Conservation (phyloP, 2,113 vertebrate species). For the Blennius ocellaris region DNA sequence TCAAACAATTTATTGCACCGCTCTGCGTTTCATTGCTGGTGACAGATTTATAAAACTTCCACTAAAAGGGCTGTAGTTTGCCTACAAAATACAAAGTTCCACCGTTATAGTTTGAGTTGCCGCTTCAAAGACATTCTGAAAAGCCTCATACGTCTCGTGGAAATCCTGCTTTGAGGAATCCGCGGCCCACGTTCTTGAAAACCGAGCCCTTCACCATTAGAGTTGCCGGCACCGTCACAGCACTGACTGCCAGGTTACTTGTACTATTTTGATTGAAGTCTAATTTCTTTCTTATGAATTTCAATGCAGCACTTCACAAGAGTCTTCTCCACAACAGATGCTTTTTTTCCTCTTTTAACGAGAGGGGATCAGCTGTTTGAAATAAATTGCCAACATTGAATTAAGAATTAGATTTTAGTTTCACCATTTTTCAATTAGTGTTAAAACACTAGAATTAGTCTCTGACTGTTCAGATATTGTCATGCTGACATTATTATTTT, state of each 20-base stretch:
- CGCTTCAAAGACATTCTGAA: conserved; percentile 51
- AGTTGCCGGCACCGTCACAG: conserved; percentile 25
- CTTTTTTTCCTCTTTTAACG: conserved; percentile 13
- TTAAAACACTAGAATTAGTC: no score
- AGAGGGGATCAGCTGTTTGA: neutral
- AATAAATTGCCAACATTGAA: conserved; percentile 10
- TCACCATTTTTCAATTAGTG: no score
- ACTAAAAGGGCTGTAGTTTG: conserved; percentile 31
- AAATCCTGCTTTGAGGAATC: conserved; percentile 34
- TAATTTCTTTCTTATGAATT: conserved; percentile 47
- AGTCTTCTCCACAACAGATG: conserved; percentile 7
- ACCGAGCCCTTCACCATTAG: conserved; percentile 30
- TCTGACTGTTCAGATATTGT: no score
- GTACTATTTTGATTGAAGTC: conserved; percentile 49
- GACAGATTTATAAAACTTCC: conserved; percentile 61
- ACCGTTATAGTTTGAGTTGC: conserved; percentile 25
- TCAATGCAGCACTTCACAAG: conserved; percentile 9
- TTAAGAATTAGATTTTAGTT: no score
- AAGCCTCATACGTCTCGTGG: conserved; percentile 38
- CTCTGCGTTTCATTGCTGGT: conserved; percentile 54
- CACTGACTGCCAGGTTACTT: conserved; percentile 34
- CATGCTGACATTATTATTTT: no score
- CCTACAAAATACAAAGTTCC: conserved; percentile 40
- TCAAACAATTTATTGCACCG: conserved; percentile 21
- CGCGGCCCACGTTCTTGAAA: conserved; percentile 33